Base-by-base conservation (phyloP, 1,140 invertebrate genomes). In the Rhopalosiphum padi region DNA sequence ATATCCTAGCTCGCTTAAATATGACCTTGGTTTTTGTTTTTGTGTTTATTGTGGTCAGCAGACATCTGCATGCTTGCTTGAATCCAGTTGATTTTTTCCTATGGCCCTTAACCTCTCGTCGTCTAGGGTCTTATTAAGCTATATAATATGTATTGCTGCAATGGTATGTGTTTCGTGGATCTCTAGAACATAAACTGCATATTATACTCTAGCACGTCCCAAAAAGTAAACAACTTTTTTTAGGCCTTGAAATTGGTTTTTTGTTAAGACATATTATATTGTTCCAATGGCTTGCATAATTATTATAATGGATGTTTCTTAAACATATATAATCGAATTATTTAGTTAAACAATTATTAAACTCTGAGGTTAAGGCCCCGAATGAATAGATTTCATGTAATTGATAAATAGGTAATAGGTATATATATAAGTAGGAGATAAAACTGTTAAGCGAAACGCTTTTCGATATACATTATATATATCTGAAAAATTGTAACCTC, bases 21-120 rank as follows among this genome's bases (percentile, higher is more conserved):
- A 22, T 48, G 86, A n/a, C 86, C 86, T 87, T 87, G 86, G 86
- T n/a, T 48, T 41, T 85, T 87, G 21, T n/a, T 87, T 41, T 41
- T 41, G 3, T 22, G 41, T 86, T 25, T 86, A 30, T n/a, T 87
- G 86, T 48, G 86, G 43, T 46, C 85, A 87, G 30, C 15, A 83
- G 9, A 85, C 37, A 85, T 41, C 83, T 25, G 82, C 60, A 85
- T 37, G 37, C 8, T 35, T 2, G 60, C 5, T 77, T n/a, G 23
- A 41, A 85, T 23, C 23, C 83, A 85, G 83, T 85, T 85, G 30
- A 30, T 22, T 87, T 87, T 25, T 87, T 48, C 23, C 18, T 48
- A 87, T 77, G 30, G 15, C 86, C 43, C 48, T 87, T 87, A 21
- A 87, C 46, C 86, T 87, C 46, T 7, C 18, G 60, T 77, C n/a